A percentile compares a stretch with the other conserved stretches of the same genome.
phyloP scores from a whole-genome alignment of 1,140 invertebrate species.

The Drosophila bocqueti region DNA sequence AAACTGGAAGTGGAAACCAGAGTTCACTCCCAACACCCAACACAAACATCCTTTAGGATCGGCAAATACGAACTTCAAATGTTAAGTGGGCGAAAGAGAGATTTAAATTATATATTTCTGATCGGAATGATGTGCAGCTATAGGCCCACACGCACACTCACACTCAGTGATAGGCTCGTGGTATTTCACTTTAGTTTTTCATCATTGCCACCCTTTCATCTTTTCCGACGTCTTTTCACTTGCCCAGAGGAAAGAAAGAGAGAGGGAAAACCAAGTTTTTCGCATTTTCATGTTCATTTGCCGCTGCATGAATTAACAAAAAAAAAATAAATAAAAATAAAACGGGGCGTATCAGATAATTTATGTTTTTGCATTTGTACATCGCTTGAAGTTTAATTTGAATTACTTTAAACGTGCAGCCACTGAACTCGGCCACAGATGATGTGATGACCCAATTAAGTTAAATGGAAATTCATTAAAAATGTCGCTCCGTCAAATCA shows the following conservation, averaged over 20 bases:
- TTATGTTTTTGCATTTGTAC: conserved; percentile 56
- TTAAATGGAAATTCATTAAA: conserved; percentile 46
- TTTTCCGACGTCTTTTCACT: conserved; percentile 75
- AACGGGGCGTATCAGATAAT: conserved; percentile 31
- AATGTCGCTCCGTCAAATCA: conserved; percentile 32
- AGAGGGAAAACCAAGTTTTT: conserved; percentile 31
- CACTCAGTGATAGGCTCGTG: conserved; percentile 3
- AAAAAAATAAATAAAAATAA: not conserved
- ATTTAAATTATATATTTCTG: conserved; percentile 31
- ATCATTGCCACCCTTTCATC: conserved; percentile 63
- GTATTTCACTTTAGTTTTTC: conserved; percentile 62
- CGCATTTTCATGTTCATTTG: conserved; percentile 54
- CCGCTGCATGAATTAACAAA: conserved; percentile 43
- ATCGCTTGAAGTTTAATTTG: conserved; percentile 22
- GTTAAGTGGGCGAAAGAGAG: conserved; percentile 19
- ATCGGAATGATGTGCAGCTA: conserved; percentile 22
- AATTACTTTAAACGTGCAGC: conserved; percentile 30
- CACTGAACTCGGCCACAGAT: conserved; percentile 11
- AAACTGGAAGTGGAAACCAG: conserved; percentile 46
- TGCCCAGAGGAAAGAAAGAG: conserved; percentile 35
- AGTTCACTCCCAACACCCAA: conserved; percentile 30
- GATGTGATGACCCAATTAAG: conserved; percentile 38
- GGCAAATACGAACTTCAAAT: conserved; percentile 27
- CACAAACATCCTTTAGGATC: conserved; percentile 48
- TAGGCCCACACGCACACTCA: conserved; percentile 14